These are phyloP conservation scores for Hyperoplus lanceolatus DNA, from an alignment of 2,797 vertebrate species.

Conservation along the genomic window DNA sequence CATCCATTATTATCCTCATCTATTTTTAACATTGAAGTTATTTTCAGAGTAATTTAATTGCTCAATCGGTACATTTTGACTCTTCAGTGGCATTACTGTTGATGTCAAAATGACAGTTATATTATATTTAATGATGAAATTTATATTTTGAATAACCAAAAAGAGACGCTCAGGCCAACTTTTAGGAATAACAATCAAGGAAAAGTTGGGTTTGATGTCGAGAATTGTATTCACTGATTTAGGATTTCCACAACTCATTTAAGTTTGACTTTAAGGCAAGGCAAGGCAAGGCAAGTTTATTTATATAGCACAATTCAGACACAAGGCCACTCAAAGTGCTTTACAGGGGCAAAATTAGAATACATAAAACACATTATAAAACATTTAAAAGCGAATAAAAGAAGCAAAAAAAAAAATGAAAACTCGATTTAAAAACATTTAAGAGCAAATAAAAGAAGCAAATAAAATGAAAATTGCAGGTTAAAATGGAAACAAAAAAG, in stretches of 20 bases:
- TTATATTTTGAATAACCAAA: background rate
- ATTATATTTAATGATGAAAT: background rate
- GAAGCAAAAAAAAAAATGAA: too few species aligned
- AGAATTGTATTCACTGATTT: background rate
- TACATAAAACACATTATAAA: too few species aligned
- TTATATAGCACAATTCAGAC: too few species aligned
- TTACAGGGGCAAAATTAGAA: too few species aligned
- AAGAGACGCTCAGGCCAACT: background rate
- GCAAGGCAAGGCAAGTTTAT: too few species aligned
- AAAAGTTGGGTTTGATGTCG: background rate
- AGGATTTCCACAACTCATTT: background rate
- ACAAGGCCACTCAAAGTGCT: too few species aligned
- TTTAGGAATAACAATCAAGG: background rate
- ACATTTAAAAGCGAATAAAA: too few species aligned
- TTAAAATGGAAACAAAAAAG: too few species aligned
- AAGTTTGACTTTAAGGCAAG: conserved; percentile 8
- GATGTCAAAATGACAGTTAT: background rate
- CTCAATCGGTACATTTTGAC: background rate
- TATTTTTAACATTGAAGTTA: background rate
- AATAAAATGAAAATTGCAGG: too few species aligned
- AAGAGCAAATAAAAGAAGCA: too few species aligned
- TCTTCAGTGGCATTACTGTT: background rate
- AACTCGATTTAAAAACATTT: too few species aligned
- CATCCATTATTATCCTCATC: background rate
- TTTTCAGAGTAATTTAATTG: conserved; percentile 6